Evolutionary conservation across 2,888 invertebrate genomes (phyloP).

Genomic region (Agrochola circellaris): DNA sequence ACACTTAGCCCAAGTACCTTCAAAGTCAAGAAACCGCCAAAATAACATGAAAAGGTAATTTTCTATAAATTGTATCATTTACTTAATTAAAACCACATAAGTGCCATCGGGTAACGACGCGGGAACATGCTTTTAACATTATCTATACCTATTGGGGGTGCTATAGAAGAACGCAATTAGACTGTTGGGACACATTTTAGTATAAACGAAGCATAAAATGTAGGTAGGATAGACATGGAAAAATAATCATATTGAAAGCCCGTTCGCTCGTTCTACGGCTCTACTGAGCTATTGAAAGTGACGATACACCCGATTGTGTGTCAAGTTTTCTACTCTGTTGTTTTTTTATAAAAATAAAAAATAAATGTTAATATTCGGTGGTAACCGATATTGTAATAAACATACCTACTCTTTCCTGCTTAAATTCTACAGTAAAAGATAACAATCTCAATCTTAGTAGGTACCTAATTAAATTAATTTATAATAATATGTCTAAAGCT

Average conservation of each 20-base stretch:
- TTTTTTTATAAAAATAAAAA: background rate
- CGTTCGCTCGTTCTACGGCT: slow-evolving; percentile 32
- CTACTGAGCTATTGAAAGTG: slow-evolving; percentile 45
- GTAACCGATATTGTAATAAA: background rate
- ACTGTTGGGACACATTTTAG: slow-evolving; percentile 72
- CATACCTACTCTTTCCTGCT: background rate
- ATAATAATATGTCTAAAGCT: background rate
- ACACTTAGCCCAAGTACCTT: slow-evolving; percentile 10
- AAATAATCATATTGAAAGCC: slow-evolving; percentile 77
- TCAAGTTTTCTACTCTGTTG: background rate
- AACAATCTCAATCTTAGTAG: background rate
- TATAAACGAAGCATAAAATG: slow-evolving; percentile 68
- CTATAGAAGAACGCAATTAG: slow-evolving; percentile 66
- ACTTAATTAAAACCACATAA: slow-evolving; percentile 75
- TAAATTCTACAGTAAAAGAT: background rate
- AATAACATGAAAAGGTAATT: slow-evolving; percentile 52
- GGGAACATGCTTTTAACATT: slow-evolving; percentile 68
- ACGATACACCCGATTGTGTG: slow-evolving; percentile 12
- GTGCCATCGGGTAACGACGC: slow-evolving; percentile 57
- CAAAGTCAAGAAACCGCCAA: slow-evolving; percentile 23
- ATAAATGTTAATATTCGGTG: background rate
- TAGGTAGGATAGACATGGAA: slow-evolving; percentile 67
- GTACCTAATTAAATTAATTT: background rate
- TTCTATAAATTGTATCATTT: slow-evolving; percentile 69
- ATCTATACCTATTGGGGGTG: slow-evolving; percentile 61